phyloP scores from a whole-genome alignment of 2,888 invertebrate species.

The Brachyptera putata region DNA sequence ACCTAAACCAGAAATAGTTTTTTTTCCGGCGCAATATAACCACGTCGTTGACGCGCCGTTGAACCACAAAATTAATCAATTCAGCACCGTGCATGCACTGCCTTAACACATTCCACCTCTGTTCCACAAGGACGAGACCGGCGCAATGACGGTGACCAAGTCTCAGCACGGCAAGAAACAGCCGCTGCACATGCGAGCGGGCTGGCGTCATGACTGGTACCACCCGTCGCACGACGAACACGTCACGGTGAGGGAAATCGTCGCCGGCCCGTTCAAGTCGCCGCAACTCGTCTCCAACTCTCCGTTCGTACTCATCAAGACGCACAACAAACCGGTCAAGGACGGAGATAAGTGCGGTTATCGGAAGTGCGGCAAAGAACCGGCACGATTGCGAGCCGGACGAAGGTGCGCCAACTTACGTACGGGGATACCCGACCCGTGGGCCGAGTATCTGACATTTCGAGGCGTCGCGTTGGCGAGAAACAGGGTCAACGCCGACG shows the following conservation, averaged over 20 bases:
- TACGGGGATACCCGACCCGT: constrained; percentile 7
- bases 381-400: not conserved
- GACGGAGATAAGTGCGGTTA: not conserved
- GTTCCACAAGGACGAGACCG: too few relatives aligned
- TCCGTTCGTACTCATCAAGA: not conserved
- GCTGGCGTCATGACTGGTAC: constrained; percentile 7
- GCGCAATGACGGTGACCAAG: too few relatives aligned
- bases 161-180: not conserved
- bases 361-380: not conserved
- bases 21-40: too few relatives aligned
- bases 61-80: too few relatives aligned
- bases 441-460: constrained; percentile 10
- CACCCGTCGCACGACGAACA: not conserved
- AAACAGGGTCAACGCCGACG: not conserved
- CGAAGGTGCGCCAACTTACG: not conserved
- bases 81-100: too few relatives aligned
- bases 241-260: not conserved
- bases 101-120: too few relatives aligned
- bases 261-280: constrained; percentile 8
- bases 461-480: not conserved
- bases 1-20: too few relatives aligned
- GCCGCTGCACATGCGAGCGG: not conserved
- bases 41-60: too few relatives aligned
- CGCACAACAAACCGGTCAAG: not conserved
- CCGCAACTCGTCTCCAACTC: not conserved